phyloP scores from a whole-genome alignment of 2,113 vertebrate species.

The Seriola rivoliana region DNA sequence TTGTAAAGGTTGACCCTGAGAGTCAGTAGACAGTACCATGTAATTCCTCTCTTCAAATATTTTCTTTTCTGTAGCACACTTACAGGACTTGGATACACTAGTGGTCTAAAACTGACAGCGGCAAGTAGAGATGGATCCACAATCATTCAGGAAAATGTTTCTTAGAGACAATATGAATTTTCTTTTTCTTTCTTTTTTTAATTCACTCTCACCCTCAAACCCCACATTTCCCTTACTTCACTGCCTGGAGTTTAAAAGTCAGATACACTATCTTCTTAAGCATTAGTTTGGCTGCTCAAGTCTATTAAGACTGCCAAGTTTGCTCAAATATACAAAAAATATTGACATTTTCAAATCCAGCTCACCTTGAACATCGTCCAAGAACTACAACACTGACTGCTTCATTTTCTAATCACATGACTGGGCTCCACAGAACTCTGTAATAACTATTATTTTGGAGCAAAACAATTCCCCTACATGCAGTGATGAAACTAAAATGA shows the following conservation, averaged over 20 bases:
- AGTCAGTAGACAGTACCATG: neutral
- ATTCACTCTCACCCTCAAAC: neutral
- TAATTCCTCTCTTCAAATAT: neutral
- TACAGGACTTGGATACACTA: neutral
- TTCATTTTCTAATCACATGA: conserved; percentile 11
- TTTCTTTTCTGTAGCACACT: neutral
- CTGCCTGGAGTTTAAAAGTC: neutral
- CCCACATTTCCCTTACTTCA: neutral
- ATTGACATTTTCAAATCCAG: conserved; percentile 22
- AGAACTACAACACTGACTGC: neutral
- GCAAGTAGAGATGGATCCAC: neutral
- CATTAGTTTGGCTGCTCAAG: conserved; percentile 14
- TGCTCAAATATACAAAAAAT: neutral
- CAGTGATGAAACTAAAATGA: conserved; percentile 26
- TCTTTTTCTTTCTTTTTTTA: neutral
- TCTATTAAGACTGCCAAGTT: neutral
- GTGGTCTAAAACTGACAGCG: neutral
- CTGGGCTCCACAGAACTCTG: neutral
- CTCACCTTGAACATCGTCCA: conserved; percentile 31
- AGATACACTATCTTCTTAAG: conserved; percentile 1
- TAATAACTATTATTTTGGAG: neutral
- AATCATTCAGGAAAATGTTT: neutral
- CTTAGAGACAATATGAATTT: neutral
- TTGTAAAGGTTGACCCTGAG: conserved; percentile 22
- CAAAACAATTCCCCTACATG: conserved; percentile 3